Conservation (phyloP, 2,888 invertebrate genomes). For the Schrankia costaestrigalis region DNA sequence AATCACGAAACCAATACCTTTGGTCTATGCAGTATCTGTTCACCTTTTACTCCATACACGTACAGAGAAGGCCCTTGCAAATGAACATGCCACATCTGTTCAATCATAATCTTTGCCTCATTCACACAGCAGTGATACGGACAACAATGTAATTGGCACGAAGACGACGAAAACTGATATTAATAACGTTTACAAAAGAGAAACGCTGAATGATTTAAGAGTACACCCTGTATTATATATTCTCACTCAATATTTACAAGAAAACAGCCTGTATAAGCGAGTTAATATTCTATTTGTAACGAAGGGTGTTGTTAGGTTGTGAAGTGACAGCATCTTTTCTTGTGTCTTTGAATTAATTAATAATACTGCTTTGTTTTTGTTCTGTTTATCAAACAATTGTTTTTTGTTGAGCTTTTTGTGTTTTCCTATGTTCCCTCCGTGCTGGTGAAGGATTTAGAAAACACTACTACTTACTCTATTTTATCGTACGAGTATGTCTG, state of each 20-base stretch:
- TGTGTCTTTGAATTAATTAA: background rate
- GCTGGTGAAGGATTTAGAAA: no score
- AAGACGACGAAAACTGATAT: constrained; percentile 74
- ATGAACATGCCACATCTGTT: constrained; percentile 26
- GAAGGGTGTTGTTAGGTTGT: constrained; percentile 36
- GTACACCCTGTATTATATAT: constrained; percentile 37
- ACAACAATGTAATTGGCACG: constrained; percentile 66
- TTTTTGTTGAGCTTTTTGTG: no score
- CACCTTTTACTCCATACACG: no score
- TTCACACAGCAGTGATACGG: constrained; percentile 66
- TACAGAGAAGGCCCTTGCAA: no score
- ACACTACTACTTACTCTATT: no score
- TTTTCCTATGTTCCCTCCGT: background rate
- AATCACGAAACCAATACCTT: no score
- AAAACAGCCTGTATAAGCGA: constrained; percentile 41
- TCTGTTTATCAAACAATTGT: no score
- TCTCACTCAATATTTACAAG: constrained; percentile 45
- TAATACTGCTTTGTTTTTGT: no score
- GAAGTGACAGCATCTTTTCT: constrained; percentile 28
- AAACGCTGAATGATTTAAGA: constrained; percentile 49
- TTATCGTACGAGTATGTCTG: no score
- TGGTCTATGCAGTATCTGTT: no score
- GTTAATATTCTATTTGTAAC: constrained; percentile 46
- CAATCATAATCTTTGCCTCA: constrained; percentile 42
- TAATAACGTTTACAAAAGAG: constrained; percentile 55